Base-by-base conservation (phyloP, 1,140 invertebrate species). In the Pomacea maculata region DNA sequence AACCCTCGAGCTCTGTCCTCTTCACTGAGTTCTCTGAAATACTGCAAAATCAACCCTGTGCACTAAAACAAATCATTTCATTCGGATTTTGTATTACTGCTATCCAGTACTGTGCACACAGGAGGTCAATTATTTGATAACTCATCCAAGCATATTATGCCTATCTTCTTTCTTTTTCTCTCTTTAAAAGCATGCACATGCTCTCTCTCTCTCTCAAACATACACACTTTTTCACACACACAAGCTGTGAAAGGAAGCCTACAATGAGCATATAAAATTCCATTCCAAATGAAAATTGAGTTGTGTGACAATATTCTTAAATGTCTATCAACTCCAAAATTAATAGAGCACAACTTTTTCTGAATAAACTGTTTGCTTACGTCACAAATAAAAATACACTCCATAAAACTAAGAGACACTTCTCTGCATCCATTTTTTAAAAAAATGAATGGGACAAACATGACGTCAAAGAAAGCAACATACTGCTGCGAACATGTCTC, bases 401-500 rank as follows among this genome's bases (percentile, higher is more conserved):
- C 2, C 25, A 67, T 67, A 19, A 67, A 52, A 17, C 71, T 17
- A 54, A 54, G 71, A 73, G 71, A 73, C 25, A 73, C 71, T 34
- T 73, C 25, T 25, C 25, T 73, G 7, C 71, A 73, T 34, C 19
- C 21, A 21, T 70, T 4, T 14, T 34, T 71, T 34, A 25, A 71
- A 14, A 34, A 14, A 17, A 8, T 11, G 17, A 52, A 34, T 8
- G 29, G 34, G 34, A 52, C 55, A 73, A 52, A 15, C 34, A 73
- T 8, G 34, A 19, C n/a, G 6, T 15, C 68, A 45, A 0, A 9
- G 15, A 9, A 21, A 29, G 25, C 7, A 74, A 84, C 85, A 85
- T 83, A 90, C 89, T 82, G 85, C 83, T 74, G 86, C 74, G 79
- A 91, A 85, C 90, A 91, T 91, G 19, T 87, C 84, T 80, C 83